Evolutionary conservation across 2,888 invertebrate species (phyloP).

Genomic region (Drosophila paramelanica): DNA sequence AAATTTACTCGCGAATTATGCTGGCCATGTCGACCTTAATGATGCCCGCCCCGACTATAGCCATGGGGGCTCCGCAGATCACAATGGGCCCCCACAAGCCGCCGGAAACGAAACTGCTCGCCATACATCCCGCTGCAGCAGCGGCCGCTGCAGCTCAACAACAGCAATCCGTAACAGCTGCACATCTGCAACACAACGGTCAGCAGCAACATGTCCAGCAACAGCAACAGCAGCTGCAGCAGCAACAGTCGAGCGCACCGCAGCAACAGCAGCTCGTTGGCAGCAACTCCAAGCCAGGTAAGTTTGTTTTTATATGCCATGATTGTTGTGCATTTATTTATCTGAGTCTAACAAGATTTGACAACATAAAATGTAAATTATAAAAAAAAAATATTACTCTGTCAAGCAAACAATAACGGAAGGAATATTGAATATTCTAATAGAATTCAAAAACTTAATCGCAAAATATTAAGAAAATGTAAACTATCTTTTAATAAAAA

Average conservation of each 20-base stretch:
- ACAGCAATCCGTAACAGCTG: conserved; percentile 74
- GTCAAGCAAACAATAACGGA: background rate
- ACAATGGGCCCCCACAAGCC: conserved; percentile 85
- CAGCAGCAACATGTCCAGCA: conserved; percentile 75
- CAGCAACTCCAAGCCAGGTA: conserved; percentile 84
- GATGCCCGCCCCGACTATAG: conserved; percentile 85
- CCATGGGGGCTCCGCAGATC: conserved; percentile 85
- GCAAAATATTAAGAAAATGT: too few species aligned
- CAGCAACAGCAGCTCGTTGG: conserved; percentile 77
- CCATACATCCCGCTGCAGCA: conserved; percentile 84
- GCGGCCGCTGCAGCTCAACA: conserved; percentile 77
- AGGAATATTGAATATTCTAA: too few species aligned
- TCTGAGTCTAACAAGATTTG: background rate
- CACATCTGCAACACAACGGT: conserved; percentile 71
- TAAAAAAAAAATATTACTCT: background rate
- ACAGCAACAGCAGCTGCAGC: conserved; percentile 71
- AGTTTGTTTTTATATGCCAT: conserved; percentile 32
- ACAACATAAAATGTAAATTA: too few species aligned
- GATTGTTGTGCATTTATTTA: background rate
- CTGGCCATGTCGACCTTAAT: conserved; percentile 85
- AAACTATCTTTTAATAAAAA: background rate
- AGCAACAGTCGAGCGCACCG: conserved; percentile 61
- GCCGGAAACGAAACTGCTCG: conserved; percentile 85
- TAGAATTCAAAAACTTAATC: too few species aligned
- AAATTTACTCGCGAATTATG: conserved; percentile 84